Conservation (phyloP, 2,113 vertebrate genomes). For the Haemorhous mexicanus region DNA sequence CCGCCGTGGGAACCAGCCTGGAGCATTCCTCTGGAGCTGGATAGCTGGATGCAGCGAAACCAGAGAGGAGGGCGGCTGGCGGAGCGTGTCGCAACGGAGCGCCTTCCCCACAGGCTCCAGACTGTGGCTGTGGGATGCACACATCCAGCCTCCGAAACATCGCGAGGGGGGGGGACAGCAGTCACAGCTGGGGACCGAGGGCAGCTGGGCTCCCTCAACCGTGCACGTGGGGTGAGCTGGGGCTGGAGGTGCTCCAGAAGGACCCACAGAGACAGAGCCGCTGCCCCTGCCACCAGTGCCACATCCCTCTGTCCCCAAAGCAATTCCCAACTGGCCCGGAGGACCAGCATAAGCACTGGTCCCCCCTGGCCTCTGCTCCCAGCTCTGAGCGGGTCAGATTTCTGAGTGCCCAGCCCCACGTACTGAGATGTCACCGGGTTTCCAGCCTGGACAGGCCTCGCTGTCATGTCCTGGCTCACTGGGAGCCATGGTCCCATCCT, state of each 20-base stretch:
- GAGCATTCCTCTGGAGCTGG: slow-evolving; percentile 1
- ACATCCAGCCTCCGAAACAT: neutral
- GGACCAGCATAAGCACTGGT: neutral
- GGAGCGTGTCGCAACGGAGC: neutral
- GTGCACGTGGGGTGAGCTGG: accelerated
- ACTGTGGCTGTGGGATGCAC: neutral
- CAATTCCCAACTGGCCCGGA: accelerated
- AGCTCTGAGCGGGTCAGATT: neutral
- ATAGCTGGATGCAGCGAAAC: neutral
- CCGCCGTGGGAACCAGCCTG: slow-evolving; percentile 15
- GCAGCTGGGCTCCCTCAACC: neutral
- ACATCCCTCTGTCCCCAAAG: neutral
- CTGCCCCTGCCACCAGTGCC: accelerated
- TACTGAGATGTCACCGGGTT: neutral
- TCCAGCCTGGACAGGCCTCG: neutral
- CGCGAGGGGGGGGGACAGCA: neutral
- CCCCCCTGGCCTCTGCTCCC: neutral
- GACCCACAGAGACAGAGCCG: accelerated
- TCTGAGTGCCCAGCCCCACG: accelerated
- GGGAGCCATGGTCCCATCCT: neutral
- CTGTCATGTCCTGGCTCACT: accelerated
- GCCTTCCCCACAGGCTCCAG: neutral
- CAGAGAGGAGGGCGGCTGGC: neutral
- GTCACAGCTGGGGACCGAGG: neutral
- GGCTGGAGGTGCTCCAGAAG: neutral